A percentile compares a stretch with the other conserved stretches of the same genome.
Conservation (phyloP, 2,113 vertebrate species). For the Phalacrocorax pelagicus region DNA sequence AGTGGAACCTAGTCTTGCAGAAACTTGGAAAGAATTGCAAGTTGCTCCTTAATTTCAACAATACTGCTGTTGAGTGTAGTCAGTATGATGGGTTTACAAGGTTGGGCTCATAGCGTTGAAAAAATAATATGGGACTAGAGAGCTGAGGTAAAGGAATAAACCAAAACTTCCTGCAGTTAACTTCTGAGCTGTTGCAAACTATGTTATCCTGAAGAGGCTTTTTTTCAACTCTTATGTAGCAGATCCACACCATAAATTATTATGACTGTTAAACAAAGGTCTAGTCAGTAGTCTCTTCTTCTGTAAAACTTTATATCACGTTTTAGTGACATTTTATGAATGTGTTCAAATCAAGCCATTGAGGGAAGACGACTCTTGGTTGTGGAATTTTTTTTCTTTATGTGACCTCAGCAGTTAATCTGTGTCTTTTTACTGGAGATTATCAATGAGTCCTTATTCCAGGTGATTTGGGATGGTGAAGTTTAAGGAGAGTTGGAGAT, state of each 20-base stretch:
- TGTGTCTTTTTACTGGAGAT: conserved; percentile 6
- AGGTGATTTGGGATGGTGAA: background rate
- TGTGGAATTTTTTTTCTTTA: conserved; percentile 21
- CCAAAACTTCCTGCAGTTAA: conserved; percentile 51
- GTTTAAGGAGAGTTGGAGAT: conserved; percentile 37
- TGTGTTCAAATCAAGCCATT: conserved; percentile 27
- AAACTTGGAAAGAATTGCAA: background rate
- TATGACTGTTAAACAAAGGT: conserved; percentile 59
- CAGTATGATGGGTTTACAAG: background rate
- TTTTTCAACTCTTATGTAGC: conserved; percentile 54
- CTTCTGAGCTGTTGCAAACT: conserved; percentile 48
- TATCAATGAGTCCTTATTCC: background rate
- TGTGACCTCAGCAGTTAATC: conserved; percentile 36
- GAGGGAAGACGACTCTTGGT: background rate
- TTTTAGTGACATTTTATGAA: conserved; percentile 63
- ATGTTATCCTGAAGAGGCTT: conserved; percentile 55
- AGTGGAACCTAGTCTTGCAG: background rate
- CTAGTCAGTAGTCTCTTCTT: conserved; percentile 27
- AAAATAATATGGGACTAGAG: background rate
- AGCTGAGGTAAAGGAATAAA: background rate
- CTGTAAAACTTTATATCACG: conserved; percentile 58
- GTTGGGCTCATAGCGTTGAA: background rate
- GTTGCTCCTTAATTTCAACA: background rate
- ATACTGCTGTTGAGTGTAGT: background rate
- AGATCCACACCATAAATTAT: conserved; percentile 61